Conservation (phyloP, 2,113 vertebrate species). For the Globicephala melas region DNA sequence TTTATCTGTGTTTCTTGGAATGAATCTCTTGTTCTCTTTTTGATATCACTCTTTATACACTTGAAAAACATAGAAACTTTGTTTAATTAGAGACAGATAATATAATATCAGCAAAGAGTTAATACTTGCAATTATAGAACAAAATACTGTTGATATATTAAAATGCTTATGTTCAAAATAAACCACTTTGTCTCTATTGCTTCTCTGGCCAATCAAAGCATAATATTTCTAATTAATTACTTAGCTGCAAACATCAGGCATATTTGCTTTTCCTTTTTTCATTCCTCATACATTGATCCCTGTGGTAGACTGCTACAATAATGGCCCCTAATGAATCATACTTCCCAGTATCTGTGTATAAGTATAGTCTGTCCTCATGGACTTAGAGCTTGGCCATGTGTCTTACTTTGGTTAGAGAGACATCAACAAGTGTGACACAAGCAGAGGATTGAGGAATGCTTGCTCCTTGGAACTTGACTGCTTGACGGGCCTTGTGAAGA, state of each 20-base stretch:
- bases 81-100: not conserved
- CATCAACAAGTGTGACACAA: not conserved
- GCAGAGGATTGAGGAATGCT: not conserved
- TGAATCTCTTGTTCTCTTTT: not conserved
- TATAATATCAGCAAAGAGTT: not conserved
- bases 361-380: not conserved
- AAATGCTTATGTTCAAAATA: not conserved
- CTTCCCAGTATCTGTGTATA: not conserved
- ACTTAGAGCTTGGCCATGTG: not conserved
- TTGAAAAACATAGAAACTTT: not conserved
- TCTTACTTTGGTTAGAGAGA: not conserved
- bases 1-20: not conserved
- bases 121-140: not conserved
- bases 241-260: not conserved
- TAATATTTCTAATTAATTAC: not conserved
- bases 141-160: not conserved
- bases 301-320: too few species aligned
- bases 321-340: not conserved
- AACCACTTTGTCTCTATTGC: not conserved
- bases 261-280: not conserved
- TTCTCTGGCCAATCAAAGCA: not conserved
- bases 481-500: not conserved
- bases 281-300: not conserved
- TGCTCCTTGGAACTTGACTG: not conserved
- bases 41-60: not conserved